Evolutionary conservation across 2,888 invertebrate genomes (phyloP).

Genomic region (Syrista parreyssii): DNA sequence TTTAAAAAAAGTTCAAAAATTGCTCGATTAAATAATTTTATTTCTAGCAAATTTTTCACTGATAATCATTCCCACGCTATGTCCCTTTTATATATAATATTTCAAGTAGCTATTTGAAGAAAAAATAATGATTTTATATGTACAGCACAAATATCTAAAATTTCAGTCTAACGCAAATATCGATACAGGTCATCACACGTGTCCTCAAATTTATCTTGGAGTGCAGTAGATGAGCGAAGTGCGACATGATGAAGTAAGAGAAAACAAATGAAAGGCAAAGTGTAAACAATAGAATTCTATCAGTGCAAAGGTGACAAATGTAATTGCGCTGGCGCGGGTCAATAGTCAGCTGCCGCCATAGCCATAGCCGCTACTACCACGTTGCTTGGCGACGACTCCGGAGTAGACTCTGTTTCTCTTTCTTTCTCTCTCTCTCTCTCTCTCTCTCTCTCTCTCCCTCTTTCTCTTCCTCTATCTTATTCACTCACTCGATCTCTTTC

Average conservation of each 20-base stretch:
- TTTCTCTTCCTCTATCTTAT: no score
- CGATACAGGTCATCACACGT: neutral
- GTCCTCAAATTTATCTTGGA: neutral
- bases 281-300: neutral
- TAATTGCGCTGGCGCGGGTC: conserved; percentile 63
- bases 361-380: conserved; percentile 18
- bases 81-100: no score
- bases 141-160: neutral
- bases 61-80: neutral
- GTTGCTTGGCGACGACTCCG: conserved; percentile 50
- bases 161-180: neutral
- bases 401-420: conserved; percentile 12
- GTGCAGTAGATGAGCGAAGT: neutral
- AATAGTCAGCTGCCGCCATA: conserved; percentile 48
- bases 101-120: neutral
- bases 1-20: neutral
- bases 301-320: conserved; percentile 40
- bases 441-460: conserved; percentile 3
- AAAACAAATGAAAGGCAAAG: neutral
- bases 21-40: neutral
- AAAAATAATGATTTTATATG: neutral
- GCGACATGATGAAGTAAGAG: neutral
- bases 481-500: no score
- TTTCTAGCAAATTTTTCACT: neutral
- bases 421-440: conserved; percentile 19